Evolutionary conservation across 2,797 vertebrate genomes (phyloP), one percentile per base, ranked within the genome.

Genomic region (Semotilus atromaculatus): DNA sequence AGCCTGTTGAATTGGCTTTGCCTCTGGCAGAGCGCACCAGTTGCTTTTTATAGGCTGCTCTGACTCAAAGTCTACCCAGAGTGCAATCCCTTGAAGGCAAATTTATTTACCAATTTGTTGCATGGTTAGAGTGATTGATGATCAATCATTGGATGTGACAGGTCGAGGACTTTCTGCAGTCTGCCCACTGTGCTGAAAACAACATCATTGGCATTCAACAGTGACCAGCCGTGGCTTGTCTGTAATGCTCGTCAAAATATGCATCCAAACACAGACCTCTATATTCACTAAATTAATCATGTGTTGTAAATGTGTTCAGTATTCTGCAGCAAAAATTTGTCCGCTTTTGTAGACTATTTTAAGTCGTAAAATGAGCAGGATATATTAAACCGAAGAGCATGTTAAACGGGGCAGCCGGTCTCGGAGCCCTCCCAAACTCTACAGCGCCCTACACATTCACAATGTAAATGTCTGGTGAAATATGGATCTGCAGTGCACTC

Each of bases 141-240:
- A 94, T 93, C 90, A 92, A 93, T 94, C 90, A 93, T 90, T 71
- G 67, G 19, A 58, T 80, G 43, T 91, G 92, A 92, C 92, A 92
- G 89, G 88, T 26, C 80, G 87, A 86, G 82, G 88, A 85, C 89
- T 89, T 86, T 82, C 88, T 55, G 48, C 86, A 76, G 85, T 83
- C 75, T 36, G 78, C 85, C 73, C 31, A 60, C 18, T n/a, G 60
- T 74, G 80, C 77, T 34, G 58, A 87, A 53, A 82, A 88, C 70
- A 29, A 60, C 16, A 53, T 82, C 90, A 88, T 87, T 82, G 11
- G 83, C 80, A 11, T 21, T 45, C 79, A 80, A 80, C 62, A 73
- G 60, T 38, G 62, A 62, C 23, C 10, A 58, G 23, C 8, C 8
- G 1, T 8, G 9, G 53, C 53, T 21, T 7, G 19, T 21, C 51